Percentiles rank a stretch among this genome's conserved stretches.
Conservation (phyloP, 2,888 invertebrate species). For the Ochropleura plecta region DNA sequence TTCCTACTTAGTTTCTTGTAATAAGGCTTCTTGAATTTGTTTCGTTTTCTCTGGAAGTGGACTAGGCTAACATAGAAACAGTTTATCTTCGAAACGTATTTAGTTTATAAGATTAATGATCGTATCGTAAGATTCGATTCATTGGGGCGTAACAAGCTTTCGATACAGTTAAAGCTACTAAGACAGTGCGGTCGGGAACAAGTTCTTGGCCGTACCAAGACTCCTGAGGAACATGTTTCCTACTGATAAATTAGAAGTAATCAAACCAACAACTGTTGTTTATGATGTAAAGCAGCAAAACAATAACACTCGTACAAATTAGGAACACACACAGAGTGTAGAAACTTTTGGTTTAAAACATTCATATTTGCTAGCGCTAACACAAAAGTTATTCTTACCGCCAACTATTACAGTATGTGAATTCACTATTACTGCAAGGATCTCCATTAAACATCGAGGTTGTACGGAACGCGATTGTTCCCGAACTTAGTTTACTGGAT, state of each 20-base stretch:
- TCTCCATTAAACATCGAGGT: conserved; percentile 53
- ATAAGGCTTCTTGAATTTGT: conserved; percentile 64
- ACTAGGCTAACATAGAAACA: conserved; percentile 56
- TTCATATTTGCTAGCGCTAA: conserved; percentile 12
- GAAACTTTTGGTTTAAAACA: conserved; percentile 14
- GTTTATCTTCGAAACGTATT: conserved; percentile 52
- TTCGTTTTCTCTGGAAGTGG: conserved; percentile 55
- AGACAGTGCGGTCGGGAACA: conserved; percentile 33
- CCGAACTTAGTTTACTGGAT: conserved; percentile 39
- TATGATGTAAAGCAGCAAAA: conserved; percentile 3
- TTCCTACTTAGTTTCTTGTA: conserved; percentile 65
- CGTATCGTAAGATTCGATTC: conserved; percentile 55
- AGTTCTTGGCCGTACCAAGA: conserved; percentile 15
- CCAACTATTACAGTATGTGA: conserved; percentile 37
- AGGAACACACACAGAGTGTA: not conserved
- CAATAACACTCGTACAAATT: conserved; percentile 8
- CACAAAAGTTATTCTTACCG: conserved; percentile 31
- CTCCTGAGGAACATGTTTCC: not conserved
- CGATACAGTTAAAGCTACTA: conserved; percentile 40
- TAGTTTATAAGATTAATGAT: conserved; percentile 51
- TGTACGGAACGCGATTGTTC: conserved; percentile 47
- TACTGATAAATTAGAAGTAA: conserved; percentile 15
- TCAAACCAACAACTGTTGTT: conserved; percentile 9
- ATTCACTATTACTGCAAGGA: conserved; percentile 41
- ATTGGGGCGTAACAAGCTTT: conserved; percentile 53